phyloP scores from a whole-genome alignment of 2,888 invertebrate species.

The Palloptera scutellata region DNA sequence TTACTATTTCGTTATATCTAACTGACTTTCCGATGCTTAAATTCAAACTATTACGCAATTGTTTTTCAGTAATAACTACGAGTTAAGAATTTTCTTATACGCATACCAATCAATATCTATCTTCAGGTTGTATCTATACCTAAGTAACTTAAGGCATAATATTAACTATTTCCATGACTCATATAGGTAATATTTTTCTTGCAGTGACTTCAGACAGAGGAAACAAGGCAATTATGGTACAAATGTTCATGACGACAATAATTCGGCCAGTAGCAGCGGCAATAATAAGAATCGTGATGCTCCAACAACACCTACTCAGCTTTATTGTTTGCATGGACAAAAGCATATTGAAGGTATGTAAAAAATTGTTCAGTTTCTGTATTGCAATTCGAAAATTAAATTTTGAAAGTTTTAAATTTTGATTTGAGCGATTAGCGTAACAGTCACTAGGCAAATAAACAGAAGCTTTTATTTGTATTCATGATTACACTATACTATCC shows the following conservation, averaged over 20 bases:
- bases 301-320: conserved; percentile 31
- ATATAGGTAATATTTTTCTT: conserved; percentile 27
- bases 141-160: too few relatives aligned
- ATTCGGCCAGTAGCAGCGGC: conserved; percentile 43
- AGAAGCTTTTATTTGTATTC: too few relatives aligned
- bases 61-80: too few relatives aligned
- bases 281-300: conserved; percentile 40
- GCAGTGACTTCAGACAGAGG: conserved; percentile 42
- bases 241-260: conserved; percentile 25
- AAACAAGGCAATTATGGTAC: conserved; percentile 46
- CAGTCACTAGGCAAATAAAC: too few relatives aligned
- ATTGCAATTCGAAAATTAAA: not conserved
- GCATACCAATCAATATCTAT: not conserved
- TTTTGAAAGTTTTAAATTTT: too few relatives aligned
- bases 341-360: conserved; percentile 50
- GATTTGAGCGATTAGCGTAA: too few relatives aligned
- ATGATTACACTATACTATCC: too few relatives aligned
- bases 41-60: too few relatives aligned
- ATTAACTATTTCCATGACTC: not conserved
- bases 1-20: too few relatives aligned
- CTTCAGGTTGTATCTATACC: too few relatives aligned
- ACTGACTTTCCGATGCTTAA: too few relatives aligned
- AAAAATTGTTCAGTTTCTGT: not conserved
- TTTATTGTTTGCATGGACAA: conserved; percentile 54
- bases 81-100: too few relatives aligned